Percentiles rank a stretch among this genome's conserved stretches.
These are phyloP conservation scores for Hydrochoerus hydrochaeris DNA, from an alignment of 2,113 vertebrate genomes.

Conservation along the genomic window DNA sequence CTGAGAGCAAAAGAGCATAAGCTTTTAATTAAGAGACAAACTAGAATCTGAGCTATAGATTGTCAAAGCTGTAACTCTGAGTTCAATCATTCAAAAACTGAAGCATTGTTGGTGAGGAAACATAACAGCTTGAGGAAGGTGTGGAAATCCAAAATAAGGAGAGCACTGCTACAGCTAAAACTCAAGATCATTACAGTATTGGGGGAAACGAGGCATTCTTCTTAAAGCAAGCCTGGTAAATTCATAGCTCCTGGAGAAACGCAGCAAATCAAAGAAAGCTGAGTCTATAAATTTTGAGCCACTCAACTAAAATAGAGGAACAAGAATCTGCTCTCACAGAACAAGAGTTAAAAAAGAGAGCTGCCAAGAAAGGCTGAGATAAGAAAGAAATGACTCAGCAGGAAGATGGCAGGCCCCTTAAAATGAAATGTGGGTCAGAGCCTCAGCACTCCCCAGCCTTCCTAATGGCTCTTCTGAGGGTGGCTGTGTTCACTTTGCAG, in stretches of 20 bases:
- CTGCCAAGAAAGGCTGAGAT: neutral
- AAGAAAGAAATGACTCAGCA: conserved; percentile 10
- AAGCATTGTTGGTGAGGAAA: neutral
- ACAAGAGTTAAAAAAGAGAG: neutral
- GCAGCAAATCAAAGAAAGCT: neutral
- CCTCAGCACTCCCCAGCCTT: neutral
- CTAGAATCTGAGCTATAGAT: neutral
- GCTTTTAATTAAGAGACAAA: conserved; percentile 45
- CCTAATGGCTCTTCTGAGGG: neutral
- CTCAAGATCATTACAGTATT: neutral
- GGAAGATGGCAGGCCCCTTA: neutral
- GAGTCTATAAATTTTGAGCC: neutral
- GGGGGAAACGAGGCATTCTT: neutral
- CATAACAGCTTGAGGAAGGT: neutral
- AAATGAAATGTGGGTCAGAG: conserved; percentile 13
- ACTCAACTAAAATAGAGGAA: neutral
- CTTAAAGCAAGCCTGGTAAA: neutral
- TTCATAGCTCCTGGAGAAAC: neutral
- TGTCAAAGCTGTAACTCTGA: conserved; percentile 19
- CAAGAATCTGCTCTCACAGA: neutral
- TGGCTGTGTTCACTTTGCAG: neutral
- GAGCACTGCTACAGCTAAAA: neutral
- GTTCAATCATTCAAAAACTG: neutral
- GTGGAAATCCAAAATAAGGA: neutral
- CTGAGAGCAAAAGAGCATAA: conserved; percentile 31